Evolutionary conservation across 1,140 invertebrate genomes (phyloP).

Genomic region (Listronotus bonariensis): DNA sequence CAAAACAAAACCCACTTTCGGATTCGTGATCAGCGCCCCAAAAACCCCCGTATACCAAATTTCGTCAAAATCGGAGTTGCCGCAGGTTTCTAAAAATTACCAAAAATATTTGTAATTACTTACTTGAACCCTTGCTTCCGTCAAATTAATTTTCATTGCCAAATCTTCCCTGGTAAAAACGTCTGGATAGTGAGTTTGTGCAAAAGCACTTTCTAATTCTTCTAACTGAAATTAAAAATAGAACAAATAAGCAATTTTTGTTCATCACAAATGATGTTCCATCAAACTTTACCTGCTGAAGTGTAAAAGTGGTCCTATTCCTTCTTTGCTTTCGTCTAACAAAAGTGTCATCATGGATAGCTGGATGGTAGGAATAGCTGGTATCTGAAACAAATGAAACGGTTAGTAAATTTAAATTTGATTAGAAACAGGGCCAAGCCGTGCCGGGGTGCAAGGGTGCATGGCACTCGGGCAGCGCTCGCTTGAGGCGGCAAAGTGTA

Average conservation of each 20-base stretch:
- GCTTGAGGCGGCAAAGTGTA: too few species aligned
- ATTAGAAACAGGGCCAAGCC: too few species aligned
- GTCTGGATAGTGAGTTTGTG: slow-evolving; percentile 97
- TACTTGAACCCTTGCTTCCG: slow-evolving; percentile 96
- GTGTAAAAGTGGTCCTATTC: slow-evolving; percentile 95
- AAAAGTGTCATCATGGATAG: slow-evolving; percentile 96
- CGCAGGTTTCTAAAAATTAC: too few species aligned
- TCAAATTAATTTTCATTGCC: slow-evolving; percentile 98
- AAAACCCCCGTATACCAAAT: too few species aligned
- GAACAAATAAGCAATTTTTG: background rate
- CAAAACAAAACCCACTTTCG: too few species aligned
- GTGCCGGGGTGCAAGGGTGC: too few species aligned
- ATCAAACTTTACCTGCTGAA: slow-evolving; percentile 96
- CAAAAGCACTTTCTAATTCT: slow-evolving; percentile 96
- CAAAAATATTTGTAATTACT: too few species aligned
- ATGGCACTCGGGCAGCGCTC: too few species aligned
- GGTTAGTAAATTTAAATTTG: too few species aligned
- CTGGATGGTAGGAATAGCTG: slow-evolving; percentile 88
- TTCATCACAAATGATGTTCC: too few species aligned
- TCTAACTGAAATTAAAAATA: slow-evolving; percentile 70
- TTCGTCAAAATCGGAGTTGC: too few species aligned
- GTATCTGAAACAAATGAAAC: slow-evolving; percentile 68
- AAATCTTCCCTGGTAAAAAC: slow-evolving; percentile 97
- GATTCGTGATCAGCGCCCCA: too few species aligned
- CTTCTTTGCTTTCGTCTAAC: slow-evolving; percentile 92